Conservation (phyloP, 1,140 invertebrate species). For the Atopsyche davidsoni region DNA sequence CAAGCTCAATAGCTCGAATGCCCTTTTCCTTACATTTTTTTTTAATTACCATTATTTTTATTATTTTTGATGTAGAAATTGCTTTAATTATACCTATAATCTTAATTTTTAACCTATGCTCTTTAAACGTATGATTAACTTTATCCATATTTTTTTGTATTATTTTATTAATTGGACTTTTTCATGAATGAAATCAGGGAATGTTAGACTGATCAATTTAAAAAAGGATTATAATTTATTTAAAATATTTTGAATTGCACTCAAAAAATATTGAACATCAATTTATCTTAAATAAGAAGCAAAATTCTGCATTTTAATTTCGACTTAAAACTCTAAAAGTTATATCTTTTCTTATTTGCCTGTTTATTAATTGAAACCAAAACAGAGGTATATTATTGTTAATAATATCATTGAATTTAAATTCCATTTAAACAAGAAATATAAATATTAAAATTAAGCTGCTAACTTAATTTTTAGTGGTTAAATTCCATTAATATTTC, state of each 20-base stretch:
- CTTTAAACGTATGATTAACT: conserved; percentile 38
- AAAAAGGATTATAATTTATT: conserved; percentile 53
- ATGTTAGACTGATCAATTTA: conserved; percentile 52
- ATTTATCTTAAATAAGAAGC: conserved; percentile 46
- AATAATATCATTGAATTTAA: conserved; percentile 45
- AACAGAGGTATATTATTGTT: conserved; percentile 53
- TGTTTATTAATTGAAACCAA: conserved; percentile 53
- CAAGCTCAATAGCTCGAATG: conserved; percentile 47
- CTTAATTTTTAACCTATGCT: conserved; percentile 36
- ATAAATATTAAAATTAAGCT: conserved; percentile 43
- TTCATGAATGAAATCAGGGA: conserved; percentile 58
- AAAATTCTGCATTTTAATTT: conserved; percentile 52
- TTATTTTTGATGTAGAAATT: conserved; percentile 63
- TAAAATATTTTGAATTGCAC: conserved; percentile 60
- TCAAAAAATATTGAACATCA: conserved; percentile 50
- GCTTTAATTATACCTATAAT: conserved; percentile 50
- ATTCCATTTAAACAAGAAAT: conserved; percentile 46
- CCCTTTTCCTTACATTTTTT: conserved; percentile 57
- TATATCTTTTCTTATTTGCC: conserved; percentile 43
- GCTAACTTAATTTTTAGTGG: conserved; percentile 47
- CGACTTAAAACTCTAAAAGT: no score
- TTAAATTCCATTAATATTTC: conserved; percentile 47
- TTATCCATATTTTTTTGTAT: conserved; percentile 46
- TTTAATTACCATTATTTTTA: conserved; percentile 57
- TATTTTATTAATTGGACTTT: conserved; percentile 51